Conservation (phyloP, 2,113 vertebrate genomes). For the Dicerorhinus sumatrensis region DNA sequence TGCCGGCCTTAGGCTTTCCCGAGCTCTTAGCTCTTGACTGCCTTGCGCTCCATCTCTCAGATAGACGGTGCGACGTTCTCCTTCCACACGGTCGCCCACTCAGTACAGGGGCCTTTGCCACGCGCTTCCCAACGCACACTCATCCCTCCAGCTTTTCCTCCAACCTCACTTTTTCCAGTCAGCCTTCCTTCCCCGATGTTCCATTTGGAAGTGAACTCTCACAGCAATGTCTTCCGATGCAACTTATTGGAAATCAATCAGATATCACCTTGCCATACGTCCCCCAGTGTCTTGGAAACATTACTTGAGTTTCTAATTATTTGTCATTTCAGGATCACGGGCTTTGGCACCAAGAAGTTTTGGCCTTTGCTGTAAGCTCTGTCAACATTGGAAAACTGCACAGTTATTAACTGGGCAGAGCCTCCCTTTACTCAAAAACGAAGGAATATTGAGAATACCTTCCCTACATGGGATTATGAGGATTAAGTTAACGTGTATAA, state of each 20-base stretch:
- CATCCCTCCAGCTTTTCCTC: background rate
- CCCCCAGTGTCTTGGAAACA: background rate
- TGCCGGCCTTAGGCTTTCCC: background rate
- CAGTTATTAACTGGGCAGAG: background rate
- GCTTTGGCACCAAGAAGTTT: background rate
- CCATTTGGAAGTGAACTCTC: background rate
- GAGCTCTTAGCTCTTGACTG: background rate
- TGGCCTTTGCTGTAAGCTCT: background rate
- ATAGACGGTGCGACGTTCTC: background rate
- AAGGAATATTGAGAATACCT: background rate
- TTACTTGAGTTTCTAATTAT: conserved; percentile 39
- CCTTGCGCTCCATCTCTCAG: background rate
- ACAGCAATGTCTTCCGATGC: background rate
- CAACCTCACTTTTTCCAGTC: background rate
- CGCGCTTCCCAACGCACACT: background rate
- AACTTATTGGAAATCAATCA: background rate
- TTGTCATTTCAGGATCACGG: conserved; percentile 44
- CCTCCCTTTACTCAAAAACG: background rate
- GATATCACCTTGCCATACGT: background rate
- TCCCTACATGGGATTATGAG: background rate
- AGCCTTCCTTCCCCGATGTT: background rate
- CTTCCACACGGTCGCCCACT: background rate
- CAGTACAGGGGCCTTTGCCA: background rate
- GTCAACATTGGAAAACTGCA: background rate
- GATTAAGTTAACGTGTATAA: background rate